Base-by-base conservation (phyloP, 2,113 vertebrate genomes). In the Odontesthes bonariensis region DNA sequence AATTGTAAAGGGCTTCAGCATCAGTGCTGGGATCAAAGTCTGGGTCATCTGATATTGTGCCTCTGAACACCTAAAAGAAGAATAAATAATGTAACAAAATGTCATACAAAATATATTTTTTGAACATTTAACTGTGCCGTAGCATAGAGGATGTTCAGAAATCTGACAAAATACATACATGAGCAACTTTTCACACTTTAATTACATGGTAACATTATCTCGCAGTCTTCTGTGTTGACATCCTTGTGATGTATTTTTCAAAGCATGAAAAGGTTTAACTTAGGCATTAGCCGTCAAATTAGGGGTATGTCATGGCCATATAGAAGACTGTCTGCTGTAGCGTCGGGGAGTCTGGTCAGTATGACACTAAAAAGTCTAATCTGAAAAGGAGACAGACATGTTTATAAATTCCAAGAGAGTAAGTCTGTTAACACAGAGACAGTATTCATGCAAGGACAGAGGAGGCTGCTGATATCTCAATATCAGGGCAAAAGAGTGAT, bases 1-100 rank as follows among this genome's bases (percentile, higher is more conserved):
- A 96, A 27, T 92, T 96, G 89, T 97, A 98, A 73, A 99, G 94
- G 0, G 90, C 61, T 84, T 99, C 97, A 0, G 97, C 97, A 58
- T 99, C 98, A 74, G 94, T 89, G 59, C 52, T 92, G 52, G 96
- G 90, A 1, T 97, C 92, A 40, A 98, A 99, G 86, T 94, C 85
- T 0, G 94, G 88, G 84, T 93, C 95, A 61, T 95, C 95, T n/a
- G 87, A 91, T 78, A 98, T 72, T 0, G 96, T 96, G 53, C 98
- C 97, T 79, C 97, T 93, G 90, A 97, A 98, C 83, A 94, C 95
- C 98, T 96, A 55, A 0, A 17, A 82, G 47, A 74, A 62, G 27
- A 68, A 44, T 13, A 52, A n/a, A 65, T 11, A n/a, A 8, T 8
- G 16, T 44, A 19, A 19, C 16, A 4, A 49, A n/a, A 19, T n/a